These are phyloP conservation scores for Atta colombica DNA, from an alignment of 1,140 invertebrate genomes.

Conservation along the genomic window DNA sequence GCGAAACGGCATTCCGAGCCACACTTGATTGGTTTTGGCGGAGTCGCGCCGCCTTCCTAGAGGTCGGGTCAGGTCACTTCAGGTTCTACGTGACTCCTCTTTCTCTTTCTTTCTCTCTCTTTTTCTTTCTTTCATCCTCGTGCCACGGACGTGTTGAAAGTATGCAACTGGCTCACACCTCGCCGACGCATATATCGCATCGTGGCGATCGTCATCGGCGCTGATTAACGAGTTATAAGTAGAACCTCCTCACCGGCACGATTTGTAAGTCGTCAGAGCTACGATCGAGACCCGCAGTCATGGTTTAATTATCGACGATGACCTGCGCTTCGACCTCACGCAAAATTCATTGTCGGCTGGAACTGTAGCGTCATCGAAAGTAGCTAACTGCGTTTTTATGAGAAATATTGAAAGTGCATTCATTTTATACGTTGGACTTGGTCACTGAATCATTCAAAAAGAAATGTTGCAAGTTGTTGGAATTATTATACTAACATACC, in stretches of 20 bases:
- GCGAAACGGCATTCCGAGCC: slow-evolving; percentile 78
- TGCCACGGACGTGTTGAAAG: slow-evolving; percentile 20
- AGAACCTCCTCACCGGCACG: slow-evolving; percentile 41
- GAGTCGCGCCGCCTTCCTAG: slow-evolving; percentile 71
- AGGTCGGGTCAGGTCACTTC: slow-evolving; percentile 73
- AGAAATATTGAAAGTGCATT: neutral
- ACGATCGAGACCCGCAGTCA: slow-evolving; percentile 33
- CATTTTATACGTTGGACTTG: neutral
- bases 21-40: slow-evolving; percentile 81
- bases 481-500: neutral
- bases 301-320: slow-evolving; percentile 56
- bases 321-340: slow-evolving; percentile 32
- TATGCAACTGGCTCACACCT: slow-evolving; percentile 53
- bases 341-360: slow-evolving; percentile 24
- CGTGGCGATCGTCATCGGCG: slow-evolving; percentile 44
- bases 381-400: neutral
- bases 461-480: neutral
- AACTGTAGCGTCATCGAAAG: slow-evolving; percentile 27
- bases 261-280: slow-evolving; percentile 44
- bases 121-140: neutral
- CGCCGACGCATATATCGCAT: slow-evolving; percentile 43
- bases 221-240: slow-evolving; percentile 61
- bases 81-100: slow-evolving; percentile 68
- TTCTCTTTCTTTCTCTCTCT: neutral
- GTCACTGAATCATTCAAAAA: neutral